Evolutionary conservation across 2,113 vertebrate genomes (phyloP), one percentile per base, ranked within the genome.

Genomic region (Amblyornis subalaris): DNA sequence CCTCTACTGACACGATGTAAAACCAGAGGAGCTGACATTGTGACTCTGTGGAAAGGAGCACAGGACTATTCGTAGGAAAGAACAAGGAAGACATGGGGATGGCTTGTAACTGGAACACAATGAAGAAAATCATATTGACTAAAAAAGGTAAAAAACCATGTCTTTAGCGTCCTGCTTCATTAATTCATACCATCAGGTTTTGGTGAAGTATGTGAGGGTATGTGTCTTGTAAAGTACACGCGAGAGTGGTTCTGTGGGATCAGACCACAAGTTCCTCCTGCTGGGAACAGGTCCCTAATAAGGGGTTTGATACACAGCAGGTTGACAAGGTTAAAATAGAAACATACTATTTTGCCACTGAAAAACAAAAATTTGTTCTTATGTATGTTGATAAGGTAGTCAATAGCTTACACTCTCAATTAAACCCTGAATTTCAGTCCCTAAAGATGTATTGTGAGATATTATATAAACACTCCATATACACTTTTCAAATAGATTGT

Each of bases 81-180:
- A 53, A 45, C 0, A 35, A 65, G 42, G 25, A 53, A 70, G 31
- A 21, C 0, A 0, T n/a, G 12, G 17, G 18, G 7, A 24, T 51
- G n/a, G 7, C 28, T 72, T 72, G 31, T 24, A 55, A 25, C 23
- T 82, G n/a, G 8, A 85, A 88, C 7, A 72, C 13, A 65, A 2
- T 57, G 23, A 72, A 76, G 36, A 67, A 85, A 90, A 64, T 0
- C 7, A 23, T 36, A 65, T 4, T 26, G 8, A 15, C 36, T 64
- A 40, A 19, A 80, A 90, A 85, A 55, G 1, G 1, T 2, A 12
- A 22, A 55, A 57, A 61, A 40, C 16, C 50, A 70, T 8, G 0
- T n/a, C 40, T 60, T 60, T 31, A 73, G 0, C 25, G 74, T 81
- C 22, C 36, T 57, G 4, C 4, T 80, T 83, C 61, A 7, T 35